Evolutionary conservation across 2,797 vertebrate species (phyloP).

Genomic region (Etheostoma nigrum): DNA sequence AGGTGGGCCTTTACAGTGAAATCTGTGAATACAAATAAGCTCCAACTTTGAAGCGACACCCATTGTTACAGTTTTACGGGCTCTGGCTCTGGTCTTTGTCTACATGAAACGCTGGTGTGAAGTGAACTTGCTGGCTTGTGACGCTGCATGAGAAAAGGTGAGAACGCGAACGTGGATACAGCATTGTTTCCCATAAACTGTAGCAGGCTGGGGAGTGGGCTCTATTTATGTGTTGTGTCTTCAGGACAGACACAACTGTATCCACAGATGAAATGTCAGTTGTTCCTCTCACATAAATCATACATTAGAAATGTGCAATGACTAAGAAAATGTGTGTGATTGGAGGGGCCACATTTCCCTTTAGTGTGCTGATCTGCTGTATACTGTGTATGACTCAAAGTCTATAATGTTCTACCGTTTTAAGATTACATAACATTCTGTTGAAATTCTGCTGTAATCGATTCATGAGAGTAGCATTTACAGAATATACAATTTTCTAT

Average conservation of each 20-base stretch:
- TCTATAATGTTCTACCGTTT: background rate
- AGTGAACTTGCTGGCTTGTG: constrained; percentile 70
- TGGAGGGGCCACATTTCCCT: constrained; percentile 20
- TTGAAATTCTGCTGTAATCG: background rate
- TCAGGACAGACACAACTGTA: background rate
- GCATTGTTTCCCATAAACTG: constrained; percentile 55
- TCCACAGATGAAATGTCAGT: background rate
- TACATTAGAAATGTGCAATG: no score
- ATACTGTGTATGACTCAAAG: constrained; percentile 26
- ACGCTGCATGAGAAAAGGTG: constrained; percentile 77
- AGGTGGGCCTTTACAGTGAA: constrained; percentile 30
- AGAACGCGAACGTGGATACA: constrained; percentile 42
- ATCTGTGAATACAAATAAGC: constrained; percentile 58
- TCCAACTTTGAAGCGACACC: constrained; percentile 60
- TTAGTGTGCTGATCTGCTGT: background rate
- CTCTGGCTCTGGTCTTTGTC: constrained; percentile 60
- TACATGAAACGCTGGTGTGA: constrained; percentile 59
- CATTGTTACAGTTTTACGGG: constrained; percentile 73
- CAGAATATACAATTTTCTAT: background rate
- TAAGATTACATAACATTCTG: background rate
- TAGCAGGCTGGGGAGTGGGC: background rate
- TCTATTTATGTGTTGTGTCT: constrained; percentile 29
- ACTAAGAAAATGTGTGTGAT: background rate
- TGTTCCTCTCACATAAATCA: no score
- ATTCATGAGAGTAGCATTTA: background rate